Evolutionary conservation across 2,888 invertebrate species (phyloP).

Genomic region (Stegana nigrithorax): DNA sequence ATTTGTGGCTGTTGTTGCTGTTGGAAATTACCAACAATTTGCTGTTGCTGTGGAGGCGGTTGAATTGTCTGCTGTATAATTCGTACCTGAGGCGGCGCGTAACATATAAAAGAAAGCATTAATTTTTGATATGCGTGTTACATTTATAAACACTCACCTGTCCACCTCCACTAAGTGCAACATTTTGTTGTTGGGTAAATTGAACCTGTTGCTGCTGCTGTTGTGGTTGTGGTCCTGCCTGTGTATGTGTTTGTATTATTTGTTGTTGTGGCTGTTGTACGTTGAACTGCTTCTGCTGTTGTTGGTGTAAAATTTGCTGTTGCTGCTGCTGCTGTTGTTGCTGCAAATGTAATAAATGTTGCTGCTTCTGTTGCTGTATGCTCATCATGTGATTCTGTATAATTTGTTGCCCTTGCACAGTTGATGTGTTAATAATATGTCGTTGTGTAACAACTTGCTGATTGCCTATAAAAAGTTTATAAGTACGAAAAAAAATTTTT

Average conservation of each 20-base stretch:
- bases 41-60: conserved; percentile 32
- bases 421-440: conserved; percentile 67
- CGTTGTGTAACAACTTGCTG: conserved; percentile 64
- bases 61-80: conserved; percentile 55
- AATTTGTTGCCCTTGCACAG: conserved; percentile 68
- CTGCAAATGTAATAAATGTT: conserved; percentile 56
- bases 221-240: conserved; percentile 38
- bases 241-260: too few relatives aligned
- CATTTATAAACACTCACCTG: conserved; percentile 32
- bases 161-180: conserved; percentile 41
- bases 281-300: conserved; percentile 33
- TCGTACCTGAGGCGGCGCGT: too few relatives aligned
- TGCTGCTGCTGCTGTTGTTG: conserved; percentile 55
- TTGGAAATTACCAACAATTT: conserved; percentile 21
- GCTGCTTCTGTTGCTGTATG: conserved; percentile 62
- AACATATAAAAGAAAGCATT: conserved; percentile 12
- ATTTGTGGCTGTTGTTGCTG: conserved; percentile 33
- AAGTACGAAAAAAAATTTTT: too few relatives aligned
- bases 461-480: too few relatives aligned
- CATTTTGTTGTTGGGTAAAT: conserved; percentile 53
- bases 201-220: conserved; percentile 53
- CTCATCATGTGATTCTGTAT: conserved; percentile 67
- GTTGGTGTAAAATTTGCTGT: conserved; percentile 25
- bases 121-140: conserved; percentile 28
- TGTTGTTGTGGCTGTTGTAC: conserved; percentile 20